A percentile compares a stretch with the other conserved stretches of the same genome.
phyloP scores from a whole-genome alignment of 1,140 invertebrate genomes.

The Aphaenogaster ashmeadi region DNA sequence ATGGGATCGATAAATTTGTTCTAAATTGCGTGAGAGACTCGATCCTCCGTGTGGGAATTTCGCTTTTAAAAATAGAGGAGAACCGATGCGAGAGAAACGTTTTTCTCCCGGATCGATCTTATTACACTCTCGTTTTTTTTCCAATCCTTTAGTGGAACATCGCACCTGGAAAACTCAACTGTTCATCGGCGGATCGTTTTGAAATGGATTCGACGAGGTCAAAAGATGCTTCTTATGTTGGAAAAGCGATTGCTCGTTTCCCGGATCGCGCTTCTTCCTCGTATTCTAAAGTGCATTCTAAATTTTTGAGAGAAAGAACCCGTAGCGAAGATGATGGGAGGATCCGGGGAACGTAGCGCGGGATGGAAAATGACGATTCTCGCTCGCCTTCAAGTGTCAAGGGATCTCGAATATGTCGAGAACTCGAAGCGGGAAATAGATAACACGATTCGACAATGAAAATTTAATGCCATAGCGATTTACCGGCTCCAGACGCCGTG shows the following conservation, averaged over 20 bases:
- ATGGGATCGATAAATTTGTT: constrained; percentile 5
- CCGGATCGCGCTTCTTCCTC: neutral
- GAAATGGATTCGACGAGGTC: constrained; percentile 38
- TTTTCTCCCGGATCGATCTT: constrained; percentile 36
- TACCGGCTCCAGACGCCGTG: neutral
- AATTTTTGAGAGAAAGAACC: constrained; percentile 52
- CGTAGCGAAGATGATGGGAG: constrained; percentile 43
- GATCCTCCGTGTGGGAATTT: neutral
- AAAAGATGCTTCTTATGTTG: constrained; percentile 48
- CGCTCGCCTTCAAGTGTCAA: constrained; percentile 35
- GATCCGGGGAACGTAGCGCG: neutral
- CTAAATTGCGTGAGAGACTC: neutral
- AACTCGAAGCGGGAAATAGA: constrained; percentile 35
- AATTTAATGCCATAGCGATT: constrained; percentile 48
- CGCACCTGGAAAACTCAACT: constrained; percentile 41
- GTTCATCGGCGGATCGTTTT: constrained; percentile 28
- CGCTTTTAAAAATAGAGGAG: constrained; percentile 2
- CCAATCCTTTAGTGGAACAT: constrained; percentile 46
- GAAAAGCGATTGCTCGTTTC: constrained; percentile 42
- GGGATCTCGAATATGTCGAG: constrained; percentile 19
- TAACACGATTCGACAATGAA: constrained; percentile 56
- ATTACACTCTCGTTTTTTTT: constrained; percentile 38
- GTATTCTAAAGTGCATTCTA: constrained; percentile 61
- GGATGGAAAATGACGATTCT: constrained; percentile 23
- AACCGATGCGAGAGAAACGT: constrained; percentile 7